Conservation (phyloP, 2,888 invertebrate species). For the Pocota personata region DNA sequence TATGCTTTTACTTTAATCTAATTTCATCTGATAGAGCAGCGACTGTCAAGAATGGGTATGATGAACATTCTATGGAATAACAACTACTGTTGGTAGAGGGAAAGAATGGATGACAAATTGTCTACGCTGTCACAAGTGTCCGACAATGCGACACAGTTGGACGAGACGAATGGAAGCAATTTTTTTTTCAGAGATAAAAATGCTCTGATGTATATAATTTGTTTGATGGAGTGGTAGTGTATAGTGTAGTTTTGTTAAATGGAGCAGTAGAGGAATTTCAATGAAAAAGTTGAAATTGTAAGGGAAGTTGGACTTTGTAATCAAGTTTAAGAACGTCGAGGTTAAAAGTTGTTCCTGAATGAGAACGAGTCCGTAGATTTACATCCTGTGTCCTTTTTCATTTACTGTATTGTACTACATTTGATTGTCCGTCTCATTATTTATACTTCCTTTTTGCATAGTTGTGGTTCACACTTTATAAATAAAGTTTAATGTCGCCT, state of each 20-base stretch:
- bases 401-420: no score
- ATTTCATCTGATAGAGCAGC: constrained; percentile 45
- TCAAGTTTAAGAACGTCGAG: not conserved
- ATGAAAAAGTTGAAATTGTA: constrained; percentile 1
- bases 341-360: not conserved
- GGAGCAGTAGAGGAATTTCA: not conserved
- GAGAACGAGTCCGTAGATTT: not conserved
- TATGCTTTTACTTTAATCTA: constrained; percentile 44
- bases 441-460: no score
- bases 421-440: no score
- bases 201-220: constrained; percentile 3
- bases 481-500: no score
- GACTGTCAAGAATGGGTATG: constrained; percentile 8
- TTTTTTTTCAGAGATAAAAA: constrained; percentile 31
- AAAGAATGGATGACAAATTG: constrained; percentile 45
- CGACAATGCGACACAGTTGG: constrained; percentile 51
- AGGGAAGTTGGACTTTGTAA: not conserved
- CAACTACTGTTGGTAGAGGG: not conserved
- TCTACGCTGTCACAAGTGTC: constrained; percentile 44
- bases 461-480: no score
- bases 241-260: not conserved
- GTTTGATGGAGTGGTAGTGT: constrained; percentile 40
- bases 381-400: not conserved
- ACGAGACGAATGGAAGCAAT: constrained; percentile 52
- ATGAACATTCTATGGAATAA: constrained; percentile 19